Base-by-base conservation (phyloP, 35 echinoderm and acorn worm species). In the Apostichopus californicus region DNA sequence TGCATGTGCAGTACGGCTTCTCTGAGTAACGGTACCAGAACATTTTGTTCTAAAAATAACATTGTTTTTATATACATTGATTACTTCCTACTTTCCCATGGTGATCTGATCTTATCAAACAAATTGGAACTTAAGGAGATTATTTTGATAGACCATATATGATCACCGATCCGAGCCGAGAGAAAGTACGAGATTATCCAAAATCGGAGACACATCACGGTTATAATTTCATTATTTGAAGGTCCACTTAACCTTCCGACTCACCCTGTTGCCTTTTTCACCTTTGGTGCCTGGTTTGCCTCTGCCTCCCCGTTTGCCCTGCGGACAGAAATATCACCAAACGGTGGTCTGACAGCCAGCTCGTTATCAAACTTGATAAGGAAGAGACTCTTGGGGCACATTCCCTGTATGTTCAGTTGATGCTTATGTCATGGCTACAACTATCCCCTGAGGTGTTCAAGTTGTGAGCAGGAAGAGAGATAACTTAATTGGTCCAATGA, bases 271-370 rank as follows among this genome's bases (percentile, higher is more conserved):
- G 20, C 86, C 86, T 72, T 89, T 89, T 13, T 21, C 22, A 46
- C 86, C 86, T 54, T 89, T 89, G 17, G 86, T 61, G 71, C 86
- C 86, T 54, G 86, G 86, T 55, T 89, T 89, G 3, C 86, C 86
- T 89, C 86, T 89, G 71, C 23, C 26, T 25, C 86, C 86, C 21
- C 86, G 18, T 26, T 89, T 89, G 64, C 86, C 86, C 86, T 89
- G 86, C 22, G 61, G 86, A 17, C 15, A 89, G 72, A 87, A 73
- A 88, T 72, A 89, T 57, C 7, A 89, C 0, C 34, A 57, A 57
- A 9, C 12, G 9, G 3, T 82, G 20, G 14, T 17, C 22, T 24
- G 14, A 82, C 26, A 82, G 18, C 80, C 26, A 82, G 6, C 80
- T 82, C 14, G 7, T 24, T 2, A 82, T 34, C 25, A 34, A 57